Base-by-base conservation (phyloP, 1,140 invertebrate genomes). In the Reticulitermes speratus region DNA sequence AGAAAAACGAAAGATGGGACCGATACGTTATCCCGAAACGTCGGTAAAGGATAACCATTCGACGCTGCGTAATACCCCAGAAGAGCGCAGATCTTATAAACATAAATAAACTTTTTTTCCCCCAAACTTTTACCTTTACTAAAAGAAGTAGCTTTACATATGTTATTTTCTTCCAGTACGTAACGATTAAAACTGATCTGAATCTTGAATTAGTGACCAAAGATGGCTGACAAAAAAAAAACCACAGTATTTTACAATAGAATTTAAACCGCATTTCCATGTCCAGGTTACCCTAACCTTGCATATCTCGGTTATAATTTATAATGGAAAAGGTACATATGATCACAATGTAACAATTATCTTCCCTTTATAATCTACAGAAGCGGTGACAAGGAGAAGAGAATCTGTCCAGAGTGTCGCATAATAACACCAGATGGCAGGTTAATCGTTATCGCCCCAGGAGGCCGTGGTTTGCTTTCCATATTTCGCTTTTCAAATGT, bases 391-490 rank as follows among this genome's bases (percentile, higher is more conserved):
- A 30, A 16, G 65, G n/a, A 25, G n/a, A 30, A 75, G 12, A 30
- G 65, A 75, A 75, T 75, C 25, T 75, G 65, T 75, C 65, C 65
- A 16, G 65, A 75, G 65, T 75, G 65, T 75, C 65, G 65, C 65
- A 75, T 75, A 75, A 75, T 75, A 75, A 75, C 65, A 75, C 65
- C 65, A 75, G 65, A 75, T 75, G 65, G 65, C 65, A 75, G 65
- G 65, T 75, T 75, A 75, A 75, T 75, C 65, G 65, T 75, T 75
- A 25, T n/a, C 65, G n/a, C 65, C 7, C 65, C 65, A 75, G 65
- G 65, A 75, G 65, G 65, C 65, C 65, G 14, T 75, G 25, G 25
- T 65, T 65, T n/a, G 19, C 59, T 65, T 65, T 65, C 59, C 59
- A 75, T 25, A 75, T 75, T 75, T 75, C 65, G 3, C 65, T 75